Evolutionary conservation across 1,140 invertebrate genomes (phyloP), one percentile per base, ranked within the genome.

Genomic region (Dinoponera quadriceps): DNA sequence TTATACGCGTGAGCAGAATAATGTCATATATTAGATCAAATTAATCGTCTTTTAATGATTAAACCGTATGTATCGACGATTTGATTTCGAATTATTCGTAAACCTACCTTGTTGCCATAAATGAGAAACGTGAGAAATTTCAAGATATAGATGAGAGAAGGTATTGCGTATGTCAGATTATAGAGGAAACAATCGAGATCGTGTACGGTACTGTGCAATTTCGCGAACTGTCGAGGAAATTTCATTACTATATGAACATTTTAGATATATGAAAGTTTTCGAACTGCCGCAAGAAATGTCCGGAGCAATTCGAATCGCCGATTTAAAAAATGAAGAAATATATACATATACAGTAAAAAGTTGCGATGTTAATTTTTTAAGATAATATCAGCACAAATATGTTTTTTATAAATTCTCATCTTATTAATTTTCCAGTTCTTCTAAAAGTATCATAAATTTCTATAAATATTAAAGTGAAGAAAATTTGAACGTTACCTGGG

Each of bases 161-260:
- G 71, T 0, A 74, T 20, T 44, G 33, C 22, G 1, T 74, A 74
- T 0, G 71, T 74, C 25, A 74, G 18, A 74, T 48, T 48, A 9
- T 60, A 74, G 4, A 74, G 33, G 3, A 74, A 16, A 9, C 22
- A 33, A 18, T 74, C 55, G 5, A 74, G 22, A 74, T 74, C 38
- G 18, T 60, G 33, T 44, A 60, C 7, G 1, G 22, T 60, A 5
- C 11, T 60, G 16, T 48, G 71, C 13, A 74, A 27, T 48, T 74
- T 74, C 1, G 11, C 22, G 18, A 74, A 4, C 55, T 74, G 38
- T n/a, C 59, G 20, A 74, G 27, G 3, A 74, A 60, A 27, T 60
- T 72, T 59, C 57, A 59, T n/a, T 48, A n/a, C 4, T 59, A 44
- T 9, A 44, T 44, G 38, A 44, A 44, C 4, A 44, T 44, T 44